Base-by-base conservation (phyloP, 2,888 invertebrate genomes). In the Apamea anceps region DNA sequence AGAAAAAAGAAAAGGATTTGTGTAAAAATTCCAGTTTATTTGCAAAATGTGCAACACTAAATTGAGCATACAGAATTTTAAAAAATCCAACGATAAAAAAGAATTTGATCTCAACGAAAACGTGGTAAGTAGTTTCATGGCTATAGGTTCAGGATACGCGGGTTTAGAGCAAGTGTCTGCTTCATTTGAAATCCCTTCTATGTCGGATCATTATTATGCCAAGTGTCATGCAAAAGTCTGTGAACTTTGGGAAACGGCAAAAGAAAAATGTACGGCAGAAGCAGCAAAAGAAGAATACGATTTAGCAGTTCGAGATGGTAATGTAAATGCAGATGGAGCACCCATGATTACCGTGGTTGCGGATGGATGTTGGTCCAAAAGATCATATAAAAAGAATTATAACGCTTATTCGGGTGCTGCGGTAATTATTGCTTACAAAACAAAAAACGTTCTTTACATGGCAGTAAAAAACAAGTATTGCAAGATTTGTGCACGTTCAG, bases 271-370 rank as follows among this genome's bases (percentile, higher is more conserved):
- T 68, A 48, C 48, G 68, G 48, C 8, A 51, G 70, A 72, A 45
- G 72, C 57, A 66, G 37, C 78, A 70, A 54, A 71, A 32, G 32
- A 54, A 54, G 51, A 71, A 71, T 71, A 71, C 25, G 32, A 71
- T 54, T 71, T 71, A 71, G 70, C 70, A 7, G 54, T 54, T 25
- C 25, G 54, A 32, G 7, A 71, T 32, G 32, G 54, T 54, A 54
- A 54, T 32, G 54, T 54, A 25, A 37, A 71, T 25, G 54, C 32
- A 32, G 32, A 71, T 54, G 32, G 32, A 54, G 54, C 32, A 54
- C 51, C 70, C 0, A 71, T 71, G 70, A 71, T 71, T 25, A 71
- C 70, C 6, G 70, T 32, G 32, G 70, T 70, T 54, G 70, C 54
- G 25, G 54, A 71, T 54, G 51, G 32, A 51, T 70, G 51, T 25